phyloP scores from a whole-genome alignment of 2,797 vertebrate species.

The Hyperoplus immaculatus region DNA sequence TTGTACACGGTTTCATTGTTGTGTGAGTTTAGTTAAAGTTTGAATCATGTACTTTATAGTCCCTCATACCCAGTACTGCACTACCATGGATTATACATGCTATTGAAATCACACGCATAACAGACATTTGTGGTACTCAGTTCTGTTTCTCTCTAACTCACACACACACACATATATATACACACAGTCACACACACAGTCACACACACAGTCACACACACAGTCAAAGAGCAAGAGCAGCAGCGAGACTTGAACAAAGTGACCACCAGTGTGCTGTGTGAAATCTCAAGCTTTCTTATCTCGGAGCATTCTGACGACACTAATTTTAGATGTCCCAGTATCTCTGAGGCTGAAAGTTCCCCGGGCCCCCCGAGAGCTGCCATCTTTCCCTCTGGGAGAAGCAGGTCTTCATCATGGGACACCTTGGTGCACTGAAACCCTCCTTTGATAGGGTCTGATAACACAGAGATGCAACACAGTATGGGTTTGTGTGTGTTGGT shows the following conservation, averaged over 20 bases:
- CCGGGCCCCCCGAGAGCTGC: conserved; percentile 47
- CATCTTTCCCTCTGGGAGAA: conserved; percentile 37
- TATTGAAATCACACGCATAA: neutral
- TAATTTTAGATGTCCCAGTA: conserved; percentile 79
- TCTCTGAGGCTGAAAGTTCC: conserved; percentile 60
- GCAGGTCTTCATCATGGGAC: conserved; percentile 78
- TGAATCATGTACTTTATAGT: neutral
- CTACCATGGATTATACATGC: neutral
- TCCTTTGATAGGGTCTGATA: conserved; percentile 53
- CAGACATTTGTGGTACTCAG: neutral
- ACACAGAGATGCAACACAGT: conserved; percentile 36
- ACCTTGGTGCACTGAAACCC: conserved; percentile 61
- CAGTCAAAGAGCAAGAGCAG: neutral
- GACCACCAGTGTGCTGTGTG: conserved; percentile 54
- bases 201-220: too few relatives aligned
- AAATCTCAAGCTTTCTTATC: conserved; percentile 74
- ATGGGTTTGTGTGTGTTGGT: conserved; percentile 20
- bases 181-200: neutral
- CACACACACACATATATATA: neutral
- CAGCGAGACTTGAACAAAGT: conserved; percentile 55
- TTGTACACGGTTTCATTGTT: neutral
- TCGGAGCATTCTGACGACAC: conserved; percentile 60
- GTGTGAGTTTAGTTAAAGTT: neutral
- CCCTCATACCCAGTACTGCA: neutral
- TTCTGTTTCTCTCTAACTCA: neutral